These are phyloP conservation scores for Rhyacichthys aspro DNA, from an alignment of 2,797 vertebrate genomes.

Conservation along the genomic window DNA sequence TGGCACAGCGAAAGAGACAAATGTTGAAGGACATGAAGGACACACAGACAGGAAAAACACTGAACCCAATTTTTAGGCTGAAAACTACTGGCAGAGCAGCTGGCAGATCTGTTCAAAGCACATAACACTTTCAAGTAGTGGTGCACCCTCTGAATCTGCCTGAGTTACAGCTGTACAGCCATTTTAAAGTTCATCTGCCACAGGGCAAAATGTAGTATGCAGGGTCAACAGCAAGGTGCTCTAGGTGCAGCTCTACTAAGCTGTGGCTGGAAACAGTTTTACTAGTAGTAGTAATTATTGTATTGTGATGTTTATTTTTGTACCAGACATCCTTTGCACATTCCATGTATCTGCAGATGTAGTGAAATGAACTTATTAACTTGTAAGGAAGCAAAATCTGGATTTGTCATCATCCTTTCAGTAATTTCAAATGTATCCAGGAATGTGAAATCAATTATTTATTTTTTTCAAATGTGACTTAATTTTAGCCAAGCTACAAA, in stretches of 20 bases:
- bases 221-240: conserved; percentile 2
- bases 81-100: conserved; percentile 33
- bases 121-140: conserved; percentile 36
- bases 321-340: too few relatives aligned
- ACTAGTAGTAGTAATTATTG: too few relatives aligned
- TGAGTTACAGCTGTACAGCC: conserved; percentile 33
- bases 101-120: conserved; percentile 35
- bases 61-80: conserved; percentile 40
- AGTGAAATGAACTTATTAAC: too few relatives aligned
- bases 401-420: too few relatives aligned
- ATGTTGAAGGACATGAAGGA: conserved; percentile 57
- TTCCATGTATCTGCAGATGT: too few relatives aligned
- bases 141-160: conserved; percentile 28
- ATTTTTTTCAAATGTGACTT: too few relatives aligned
- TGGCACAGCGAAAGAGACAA: conserved; percentile 43
- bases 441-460: too few relatives aligned
- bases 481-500: too few relatives aligned
- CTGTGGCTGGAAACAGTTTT: conserved; percentile 2
- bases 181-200: conserved; percentile 24
- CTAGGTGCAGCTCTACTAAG: not conserved
- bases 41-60: conserved; percentile 37
- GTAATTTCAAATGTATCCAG: too few relatives aligned
- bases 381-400: too few relatives aligned
- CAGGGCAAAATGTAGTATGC: conserved; percentile 16
- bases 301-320: too few relatives aligned